These are phyloP conservation scores for Mamestra brassicae DNA, from an alignment of 2,888 invertebrate genomes.

Conservation along the genomic window DNA sequence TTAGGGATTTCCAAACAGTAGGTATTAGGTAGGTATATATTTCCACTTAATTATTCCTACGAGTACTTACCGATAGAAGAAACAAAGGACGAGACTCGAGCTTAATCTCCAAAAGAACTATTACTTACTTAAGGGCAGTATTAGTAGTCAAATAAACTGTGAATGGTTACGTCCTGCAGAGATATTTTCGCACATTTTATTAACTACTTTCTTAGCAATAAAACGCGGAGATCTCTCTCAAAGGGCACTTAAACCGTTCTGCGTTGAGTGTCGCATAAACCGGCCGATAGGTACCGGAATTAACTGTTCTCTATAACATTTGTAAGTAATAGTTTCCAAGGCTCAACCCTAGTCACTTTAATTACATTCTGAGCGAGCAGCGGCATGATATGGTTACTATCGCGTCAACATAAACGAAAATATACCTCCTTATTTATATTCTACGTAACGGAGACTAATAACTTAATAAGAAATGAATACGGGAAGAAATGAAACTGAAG, in stretches of 20 bases:
- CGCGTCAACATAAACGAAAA: conserved; percentile 37
- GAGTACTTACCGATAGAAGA: neutral
- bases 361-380: conserved; percentile 57
- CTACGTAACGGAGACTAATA: neutral
- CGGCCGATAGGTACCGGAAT: conserved; percentile 71
- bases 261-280: conserved; percentile 76
- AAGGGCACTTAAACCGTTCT: conserved; percentile 68
- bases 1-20: neutral
- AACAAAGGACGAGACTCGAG: neutral
- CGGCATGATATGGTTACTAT: conserved; percentile 40
- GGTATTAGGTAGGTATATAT: too few species aligned
- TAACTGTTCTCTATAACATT: conserved; percentile 72
- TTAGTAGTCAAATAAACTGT: conserved; percentile 62
- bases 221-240: conserved; percentile 68
- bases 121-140: conserved; percentile 42
- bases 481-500: conserved; percentile 40
- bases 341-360: conserved; percentile 51
- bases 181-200: conserved; percentile 70
- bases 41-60: neutral
- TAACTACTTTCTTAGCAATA: conserved; percentile 70
- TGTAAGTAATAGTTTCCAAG: conserved; percentile 68
- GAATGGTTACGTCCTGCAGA: conserved; percentile 55
- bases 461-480: conserved; percentile 16
- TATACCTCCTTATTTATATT: conserved; percentile 29
- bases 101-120: conserved; percentile 35